Base-by-base conservation (phyloP, 2,113 vertebrate genomes). In the Hypomesus transpacificus region DNA sequence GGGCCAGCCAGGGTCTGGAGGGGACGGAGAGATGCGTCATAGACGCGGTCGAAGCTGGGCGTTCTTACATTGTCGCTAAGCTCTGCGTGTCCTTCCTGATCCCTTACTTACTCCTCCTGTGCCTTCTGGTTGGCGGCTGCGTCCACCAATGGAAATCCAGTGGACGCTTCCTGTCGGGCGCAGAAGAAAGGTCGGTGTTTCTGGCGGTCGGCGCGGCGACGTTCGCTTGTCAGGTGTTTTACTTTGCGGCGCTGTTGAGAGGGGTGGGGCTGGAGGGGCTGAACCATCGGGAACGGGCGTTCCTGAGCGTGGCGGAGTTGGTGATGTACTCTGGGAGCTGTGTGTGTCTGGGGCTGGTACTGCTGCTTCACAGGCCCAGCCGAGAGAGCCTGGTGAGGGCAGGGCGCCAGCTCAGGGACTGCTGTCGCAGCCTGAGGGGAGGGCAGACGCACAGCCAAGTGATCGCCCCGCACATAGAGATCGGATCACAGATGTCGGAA, bases 271-370 rank as follows among this genome's bases (percentile, higher is more conserved):
- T 85, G 1, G 84, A 84, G 53, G 39, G 28, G 50, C 2, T 81
- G 88, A 71, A 78, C 75, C 28, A 60, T 0, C 9, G n/a, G 16
- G 78, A 92, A 0, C 67, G 82, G 20, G 85, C 92, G 0, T 78
- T 89, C 73, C 79, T 91, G 86, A 93, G 87, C 34, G 85, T 91
- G 20, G 88, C 91, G 0, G 93, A 95, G 77, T 84, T 93, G 8
- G 85, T 89, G 11, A 0, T 95, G 71, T 95, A 91, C 77, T 84
- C 82, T 0, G 92, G 92, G 39, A 93, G 91, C 85, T 91, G 91
- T 0, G 1, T 51, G 17, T 88, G 82, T 26, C 80, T 93, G 73
- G 58, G 89, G 0, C n/a, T 88, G 1, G 75, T 90, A 34, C 84
- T 93, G 4, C 3, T 77, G 46, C 66, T 92, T 7, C 89, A 94